Percentiles rank a stretch among this genome's conserved stretches.
These are phyloP conservation scores for Agrochola lychnidis DNA, from an alignment of 2,888 invertebrate species.

Conservation along the genomic window DNA sequence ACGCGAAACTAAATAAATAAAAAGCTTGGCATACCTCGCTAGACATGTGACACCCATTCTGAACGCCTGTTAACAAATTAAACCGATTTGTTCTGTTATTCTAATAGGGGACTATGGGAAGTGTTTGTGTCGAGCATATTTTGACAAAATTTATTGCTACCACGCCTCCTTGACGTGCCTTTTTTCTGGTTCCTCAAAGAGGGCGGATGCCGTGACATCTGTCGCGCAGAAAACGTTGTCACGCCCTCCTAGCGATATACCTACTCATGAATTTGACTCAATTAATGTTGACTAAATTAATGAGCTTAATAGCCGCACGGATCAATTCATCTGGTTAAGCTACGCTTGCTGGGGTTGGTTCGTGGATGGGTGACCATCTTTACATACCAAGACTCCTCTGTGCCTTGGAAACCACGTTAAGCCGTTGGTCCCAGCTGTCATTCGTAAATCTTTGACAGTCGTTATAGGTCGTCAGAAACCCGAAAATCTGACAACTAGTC, in stretches of 20 bases:
- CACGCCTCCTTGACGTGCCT: conserved; percentile 86
- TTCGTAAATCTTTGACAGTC: no score
- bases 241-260: conserved; percentile 80
- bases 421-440: no score
- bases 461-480: no score
- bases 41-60: conserved; percentile 89
- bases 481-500: no score
- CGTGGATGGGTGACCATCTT: no score
- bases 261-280: conserved; percentile 71
- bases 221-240: conserved; percentile 82
- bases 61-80: conserved; percentile 90
- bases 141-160: conserved; percentile 90
- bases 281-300: neutral
- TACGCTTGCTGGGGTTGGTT: no score
- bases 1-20: conserved; percentile 86
- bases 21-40: conserved; percentile 75
- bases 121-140: conserved; percentile 89
- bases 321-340: no score
- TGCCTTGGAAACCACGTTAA: no score
- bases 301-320: no score
- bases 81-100: conserved; percentile 90
- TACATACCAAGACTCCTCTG: no score
- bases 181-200: conserved; percentile 78
- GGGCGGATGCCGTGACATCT: conserved; percentile 88
- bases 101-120: conserved; percentile 89